These are phyloP conservation scores for Gastrophysa polygoni DNA, from an alignment of 2,888 invertebrate genomes.

Conservation along the genomic window DNA sequence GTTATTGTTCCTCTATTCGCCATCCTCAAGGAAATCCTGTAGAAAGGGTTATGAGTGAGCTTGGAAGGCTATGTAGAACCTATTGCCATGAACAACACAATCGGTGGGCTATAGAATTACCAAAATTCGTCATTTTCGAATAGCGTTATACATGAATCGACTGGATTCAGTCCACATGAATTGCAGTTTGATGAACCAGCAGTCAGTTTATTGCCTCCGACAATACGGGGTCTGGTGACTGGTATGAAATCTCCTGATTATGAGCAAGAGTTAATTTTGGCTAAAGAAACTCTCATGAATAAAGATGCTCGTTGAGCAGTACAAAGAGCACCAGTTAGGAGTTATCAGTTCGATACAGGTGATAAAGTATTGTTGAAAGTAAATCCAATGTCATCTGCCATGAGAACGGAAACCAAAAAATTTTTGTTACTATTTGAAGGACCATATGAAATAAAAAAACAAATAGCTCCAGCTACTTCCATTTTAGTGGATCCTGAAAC, in stretches of 20 bases:
- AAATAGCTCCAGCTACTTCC: too few relatives aligned
- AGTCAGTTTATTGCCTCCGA: neutral
- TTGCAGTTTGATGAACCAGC: neutral
- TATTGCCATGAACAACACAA: neutral
- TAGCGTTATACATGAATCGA: neutral
- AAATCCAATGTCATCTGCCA: neutral
- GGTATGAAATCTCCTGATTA: neutral
- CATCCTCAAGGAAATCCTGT: too few relatives aligned
- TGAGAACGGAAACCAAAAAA: too few relatives aligned
- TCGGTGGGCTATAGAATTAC: neutral
- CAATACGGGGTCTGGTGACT: too few relatives aligned
- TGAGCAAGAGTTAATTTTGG: neutral
- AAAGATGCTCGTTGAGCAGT: neutral
- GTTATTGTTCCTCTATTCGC: too few relatives aligned
- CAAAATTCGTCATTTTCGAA: neutral
- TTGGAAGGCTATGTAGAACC: neutral
- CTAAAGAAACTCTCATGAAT: neutral
- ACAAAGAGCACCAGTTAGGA: neutral
- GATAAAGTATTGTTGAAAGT: neutral
- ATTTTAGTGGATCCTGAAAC: too few relatives aligned
- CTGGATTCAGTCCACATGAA: neutral
- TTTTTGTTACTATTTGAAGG: too few relatives aligned
- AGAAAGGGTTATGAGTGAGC: neutral
- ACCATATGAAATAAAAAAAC: too few relatives aligned
- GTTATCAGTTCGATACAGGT: neutral